A percentile compares a stretch with the other conserved stretches of the same genome.
Evolutionary conservation across 2,888 invertebrate species (phyloP).

Genomic region (Perizoma affinitatum): DNA sequence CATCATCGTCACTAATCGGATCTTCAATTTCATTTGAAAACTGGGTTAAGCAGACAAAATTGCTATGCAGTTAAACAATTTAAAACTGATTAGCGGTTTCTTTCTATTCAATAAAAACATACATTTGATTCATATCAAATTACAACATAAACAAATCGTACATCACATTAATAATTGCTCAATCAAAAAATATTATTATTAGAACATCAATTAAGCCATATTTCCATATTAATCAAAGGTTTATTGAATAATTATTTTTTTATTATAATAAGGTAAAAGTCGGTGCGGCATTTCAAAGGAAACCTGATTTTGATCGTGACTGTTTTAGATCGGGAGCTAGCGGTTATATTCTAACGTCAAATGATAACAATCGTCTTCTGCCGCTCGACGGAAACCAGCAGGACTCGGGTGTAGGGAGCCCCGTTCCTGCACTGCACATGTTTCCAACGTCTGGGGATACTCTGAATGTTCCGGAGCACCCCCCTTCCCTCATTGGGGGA

Average conservation of each 20-base stretch:
- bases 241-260: conserved; percentile 41
- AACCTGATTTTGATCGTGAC: conserved; percentile 25
- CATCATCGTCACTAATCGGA: too few relatives aligned
- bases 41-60: not conserved
- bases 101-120: conserved; percentile 20
- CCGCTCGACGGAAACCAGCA: too few relatives aligned
- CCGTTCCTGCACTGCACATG: too few relatives aligned
- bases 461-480: too few relatives aligned
- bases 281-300: conserved; percentile 55
- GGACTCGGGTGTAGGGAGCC: too few relatives aligned
- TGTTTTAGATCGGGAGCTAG: conserved; percentile 15
- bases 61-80: conserved; percentile 9
- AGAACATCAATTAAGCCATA: conserved; percentile 58
- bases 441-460: too few relatives aligned
- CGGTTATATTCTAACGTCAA: conserved; percentile 5
- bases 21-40: too few relatives aligned
- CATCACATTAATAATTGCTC: conserved; percentile 51
- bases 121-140: conserved; percentile 5
- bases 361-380: too few relatives aligned
- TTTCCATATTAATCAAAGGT: conserved; percentile 58
- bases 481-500: too few relatives aligned
- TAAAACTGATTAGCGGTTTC: conserved; percentile 3
- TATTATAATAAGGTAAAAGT: conserved; percentile 66
- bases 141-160: conserved; percentile 22
- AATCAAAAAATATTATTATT: conserved; percentile 61